Evolutionary conservation across 2,113 vertebrate species (phyloP).

Genomic region (Rhea americana): DNA sequence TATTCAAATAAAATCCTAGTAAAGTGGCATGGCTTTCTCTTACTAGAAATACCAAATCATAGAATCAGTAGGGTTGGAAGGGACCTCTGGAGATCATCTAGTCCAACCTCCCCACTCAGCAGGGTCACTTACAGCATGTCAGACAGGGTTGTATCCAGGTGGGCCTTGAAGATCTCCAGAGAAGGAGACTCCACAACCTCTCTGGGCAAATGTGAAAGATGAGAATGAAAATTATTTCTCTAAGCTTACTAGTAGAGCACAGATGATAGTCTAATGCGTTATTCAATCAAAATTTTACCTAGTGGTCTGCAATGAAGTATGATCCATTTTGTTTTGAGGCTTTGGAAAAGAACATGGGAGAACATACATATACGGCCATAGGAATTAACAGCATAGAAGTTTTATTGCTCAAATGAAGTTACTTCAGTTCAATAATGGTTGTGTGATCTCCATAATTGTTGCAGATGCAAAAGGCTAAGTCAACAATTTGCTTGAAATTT

Average conservation of each 20-base stretch:
- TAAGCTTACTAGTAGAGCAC: background rate
- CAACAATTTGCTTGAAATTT: background rate
- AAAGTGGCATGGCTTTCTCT: background rate
- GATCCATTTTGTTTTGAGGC: background rate
- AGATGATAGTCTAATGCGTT: background rate
- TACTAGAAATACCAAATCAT: background rate
- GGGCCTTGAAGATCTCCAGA: too few relatives aligned
- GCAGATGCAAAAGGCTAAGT: background rate
- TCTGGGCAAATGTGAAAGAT: background rate
- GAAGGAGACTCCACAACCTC: too few relatives aligned
- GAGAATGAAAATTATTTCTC: background rate
- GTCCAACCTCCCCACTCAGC: too few relatives aligned
- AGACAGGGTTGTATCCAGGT: too few relatives aligned
- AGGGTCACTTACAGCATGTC: too few relatives aligned
- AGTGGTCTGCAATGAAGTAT: background rate
- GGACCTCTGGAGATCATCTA: too few relatives aligned
- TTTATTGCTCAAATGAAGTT: background rate
- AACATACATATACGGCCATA: accelerated
- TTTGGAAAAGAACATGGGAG: background rate
- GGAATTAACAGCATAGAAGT: background rate
- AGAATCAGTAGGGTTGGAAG: too few relatives aligned
- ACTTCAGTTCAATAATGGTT: background rate
- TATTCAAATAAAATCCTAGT: background rate
- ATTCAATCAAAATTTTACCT: background rate
- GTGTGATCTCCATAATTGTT: background rate